A percentile compares a stretch with the other conserved stretches of the same genome.
These are phyloP conservation scores for Lydus trimaculatus DNA, from an alignment of 2,888 invertebrate genomes.

Conservation along the genomic window DNA sequence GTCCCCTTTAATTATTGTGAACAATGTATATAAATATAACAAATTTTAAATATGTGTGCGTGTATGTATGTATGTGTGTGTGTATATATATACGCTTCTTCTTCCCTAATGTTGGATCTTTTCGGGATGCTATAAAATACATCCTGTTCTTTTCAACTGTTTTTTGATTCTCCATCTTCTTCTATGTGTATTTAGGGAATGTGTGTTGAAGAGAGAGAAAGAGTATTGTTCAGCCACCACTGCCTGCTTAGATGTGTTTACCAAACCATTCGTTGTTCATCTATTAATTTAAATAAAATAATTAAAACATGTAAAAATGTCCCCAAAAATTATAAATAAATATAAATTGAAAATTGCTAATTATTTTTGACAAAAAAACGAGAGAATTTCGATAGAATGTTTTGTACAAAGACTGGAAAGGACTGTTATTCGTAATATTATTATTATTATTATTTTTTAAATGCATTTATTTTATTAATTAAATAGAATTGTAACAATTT, in stretches of 20 bases:
- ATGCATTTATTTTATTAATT: constrained; percentile 42
- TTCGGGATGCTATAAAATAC: not conserved
- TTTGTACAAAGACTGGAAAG: constrained; percentile 32
- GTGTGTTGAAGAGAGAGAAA: not conserved
- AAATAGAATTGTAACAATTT: constrained; percentile 15
- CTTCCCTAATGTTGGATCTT: constrained; percentile 21
- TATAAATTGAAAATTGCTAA: not conserved
- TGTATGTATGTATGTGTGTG: constrained; percentile 1
- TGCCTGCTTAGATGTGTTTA: constrained; percentile 21
- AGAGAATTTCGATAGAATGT: not conserved
- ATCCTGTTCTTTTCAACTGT: not conserved
- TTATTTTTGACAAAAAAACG: not conserved
- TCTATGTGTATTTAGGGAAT: not conserved
- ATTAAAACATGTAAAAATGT: not conserved
- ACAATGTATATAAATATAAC: constrained; percentile 1
- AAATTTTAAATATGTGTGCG: not conserved
- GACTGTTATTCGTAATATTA: constrained; percentile 20
- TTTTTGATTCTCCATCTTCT: not conserved
- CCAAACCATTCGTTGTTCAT: constrained; percentile 25
- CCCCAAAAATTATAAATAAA: not conserved
- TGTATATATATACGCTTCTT: constrained; percentile 12
- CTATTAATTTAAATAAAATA: constrained; percentile 3
- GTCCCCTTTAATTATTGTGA: not conserved
- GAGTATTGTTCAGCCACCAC: constrained; percentile 22
- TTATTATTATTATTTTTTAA: no score